Evolutionary conservation across 2,888 invertebrate genomes (phyloP).

Genomic region (Drosophila quinaria): DNA sequence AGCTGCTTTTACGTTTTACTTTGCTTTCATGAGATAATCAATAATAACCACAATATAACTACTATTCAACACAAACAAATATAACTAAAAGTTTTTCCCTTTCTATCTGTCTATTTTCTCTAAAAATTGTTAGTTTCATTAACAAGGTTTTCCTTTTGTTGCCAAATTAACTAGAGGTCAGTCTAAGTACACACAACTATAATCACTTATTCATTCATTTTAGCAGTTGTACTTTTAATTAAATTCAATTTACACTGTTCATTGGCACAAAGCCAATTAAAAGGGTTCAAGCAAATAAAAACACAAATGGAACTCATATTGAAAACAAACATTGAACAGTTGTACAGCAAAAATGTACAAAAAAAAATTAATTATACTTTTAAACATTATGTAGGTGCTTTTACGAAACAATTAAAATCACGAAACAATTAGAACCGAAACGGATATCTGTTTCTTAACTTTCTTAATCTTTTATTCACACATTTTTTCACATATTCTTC

Average conservation of each 20-base stretch:
- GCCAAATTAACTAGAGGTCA: conserved; percentile 8
- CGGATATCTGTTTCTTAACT: too few species aligned
- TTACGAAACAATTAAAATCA: neutral
- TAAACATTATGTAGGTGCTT: too few species aligned
- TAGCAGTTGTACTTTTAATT: conserved; percentile 5
- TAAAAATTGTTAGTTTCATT: conserved; percentile 12
- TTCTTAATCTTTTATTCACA: too few species aligned
- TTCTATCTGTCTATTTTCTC: neutral
- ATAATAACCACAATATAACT: conserved; percentile 25
- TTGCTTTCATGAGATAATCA: conserved; percentile 29
- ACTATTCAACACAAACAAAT: neutral
- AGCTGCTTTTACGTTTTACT: neutral
- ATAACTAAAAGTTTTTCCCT: neutral
- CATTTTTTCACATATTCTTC: too few species aligned
- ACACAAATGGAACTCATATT: conserved; percentile 13
- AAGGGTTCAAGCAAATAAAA: conserved; percentile 6
- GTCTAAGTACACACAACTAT: neutral
- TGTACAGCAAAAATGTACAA: neutral
- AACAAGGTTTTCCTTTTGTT: conserved; percentile 6
- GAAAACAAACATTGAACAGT: conserved; percentile 4
- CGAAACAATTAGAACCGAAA: too few species aligned
- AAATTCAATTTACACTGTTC: conserved; percentile 13
- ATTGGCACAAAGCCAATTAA: conserved; percentile 19
- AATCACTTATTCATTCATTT: neutral
- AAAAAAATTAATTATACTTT: neutral